These are phyloP conservation scores for Myotis daubentonii DNA, from an alignment of 2,797 vertebrate genomes.

Conservation along the genomic window DNA sequence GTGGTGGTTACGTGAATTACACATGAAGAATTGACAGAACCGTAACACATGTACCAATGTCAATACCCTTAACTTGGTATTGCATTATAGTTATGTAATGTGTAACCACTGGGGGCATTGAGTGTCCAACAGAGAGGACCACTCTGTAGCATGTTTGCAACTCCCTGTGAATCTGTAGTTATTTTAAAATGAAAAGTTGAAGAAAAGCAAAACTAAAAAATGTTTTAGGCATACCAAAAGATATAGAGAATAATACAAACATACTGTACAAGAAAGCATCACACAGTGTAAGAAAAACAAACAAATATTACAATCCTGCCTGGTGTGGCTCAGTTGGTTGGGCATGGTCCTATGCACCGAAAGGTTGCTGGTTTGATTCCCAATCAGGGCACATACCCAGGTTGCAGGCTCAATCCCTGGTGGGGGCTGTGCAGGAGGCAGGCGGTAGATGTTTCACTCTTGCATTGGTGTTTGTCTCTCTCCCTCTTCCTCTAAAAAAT, in stretches of 20 bases:
- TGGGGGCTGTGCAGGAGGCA: no score
- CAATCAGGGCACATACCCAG: no score
- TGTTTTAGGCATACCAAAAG: background rate
- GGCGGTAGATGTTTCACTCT: no score
- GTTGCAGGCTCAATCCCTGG: no score
- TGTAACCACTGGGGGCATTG: background rate
- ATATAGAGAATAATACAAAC: background rate
- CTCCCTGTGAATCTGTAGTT: background rate
- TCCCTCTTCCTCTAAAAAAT: no score
- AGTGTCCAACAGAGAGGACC: background rate
- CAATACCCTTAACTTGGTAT: background rate
- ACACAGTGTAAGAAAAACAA: background rate
- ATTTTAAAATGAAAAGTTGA: background rate
- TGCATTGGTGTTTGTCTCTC: no score
- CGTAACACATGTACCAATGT: no score
- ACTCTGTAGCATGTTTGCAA: background rate
- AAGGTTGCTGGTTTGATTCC: no score
- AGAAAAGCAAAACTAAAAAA: background rate
- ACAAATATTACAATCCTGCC: no score
- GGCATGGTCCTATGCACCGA: no score
- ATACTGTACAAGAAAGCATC: no score
- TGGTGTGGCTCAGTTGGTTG: no score
- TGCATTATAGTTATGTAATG: background rate
- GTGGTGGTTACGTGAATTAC: background rate
- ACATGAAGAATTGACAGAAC: background rate